A percentile compares a stretch with the other conserved stretches of the same genome.
phyloP scores from a whole-genome alignment of 2,113 vertebrate species.

The Empidonax alnorum region DNA sequence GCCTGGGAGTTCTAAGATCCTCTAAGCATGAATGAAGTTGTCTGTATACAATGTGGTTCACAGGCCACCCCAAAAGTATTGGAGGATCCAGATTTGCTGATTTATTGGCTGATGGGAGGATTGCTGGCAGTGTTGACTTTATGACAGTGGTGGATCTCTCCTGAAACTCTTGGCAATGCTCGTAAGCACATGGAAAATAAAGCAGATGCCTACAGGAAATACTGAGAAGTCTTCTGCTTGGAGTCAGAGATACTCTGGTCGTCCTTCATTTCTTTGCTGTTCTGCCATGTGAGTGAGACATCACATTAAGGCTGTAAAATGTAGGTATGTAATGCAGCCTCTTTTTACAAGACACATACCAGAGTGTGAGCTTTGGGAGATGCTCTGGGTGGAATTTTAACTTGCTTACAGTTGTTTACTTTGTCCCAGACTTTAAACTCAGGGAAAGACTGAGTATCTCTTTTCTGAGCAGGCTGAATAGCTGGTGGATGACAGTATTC shows the following conservation, averaged over 20 bases:
- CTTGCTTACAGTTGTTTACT: background rate
- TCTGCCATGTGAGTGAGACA: background rate
- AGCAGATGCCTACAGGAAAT: background rate
- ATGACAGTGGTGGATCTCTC: background rate
- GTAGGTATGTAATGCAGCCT: background rate
- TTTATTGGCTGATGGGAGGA: background rate
- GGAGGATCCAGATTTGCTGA: background rate
- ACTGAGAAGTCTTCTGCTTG: background rate
- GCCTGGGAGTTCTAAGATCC: background rate
- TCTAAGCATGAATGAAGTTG: background rate
- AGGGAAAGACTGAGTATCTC: background rate
- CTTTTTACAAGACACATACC: background rate
- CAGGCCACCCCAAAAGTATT: accelerated
- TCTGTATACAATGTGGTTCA: background rate
- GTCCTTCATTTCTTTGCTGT: background rate
- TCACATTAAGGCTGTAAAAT: background rate
- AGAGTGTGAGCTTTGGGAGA: background rate
- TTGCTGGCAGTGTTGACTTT: background rate
- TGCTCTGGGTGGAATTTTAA: background rate
- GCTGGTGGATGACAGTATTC: background rate
- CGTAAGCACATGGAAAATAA: background rate
- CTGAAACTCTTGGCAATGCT: background rate
- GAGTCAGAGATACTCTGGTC: background rate
- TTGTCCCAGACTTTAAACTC: background rate
- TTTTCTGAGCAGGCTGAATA: background rate